These are phyloP conservation scores for Marasmarcha lunaedactyla DNA, from an alignment of 2,888 invertebrate genomes.

Conservation along the genomic window DNA sequence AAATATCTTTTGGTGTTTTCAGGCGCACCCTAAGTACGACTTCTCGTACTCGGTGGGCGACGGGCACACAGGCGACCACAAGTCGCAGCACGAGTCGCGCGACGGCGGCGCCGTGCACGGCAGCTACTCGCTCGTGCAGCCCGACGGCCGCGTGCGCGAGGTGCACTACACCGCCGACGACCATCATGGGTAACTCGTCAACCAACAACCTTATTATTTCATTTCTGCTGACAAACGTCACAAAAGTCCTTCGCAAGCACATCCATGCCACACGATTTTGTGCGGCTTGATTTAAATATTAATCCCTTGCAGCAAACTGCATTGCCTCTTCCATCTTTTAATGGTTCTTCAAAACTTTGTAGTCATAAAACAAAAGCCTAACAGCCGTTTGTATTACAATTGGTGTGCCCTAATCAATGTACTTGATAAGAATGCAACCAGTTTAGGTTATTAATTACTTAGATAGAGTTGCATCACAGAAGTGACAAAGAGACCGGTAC, in stretches of 20 bases:
- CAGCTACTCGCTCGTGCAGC: conserved; percentile 69
- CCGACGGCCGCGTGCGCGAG: conserved; percentile 63
- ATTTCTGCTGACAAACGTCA: no score
- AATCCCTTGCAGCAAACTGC: no score
- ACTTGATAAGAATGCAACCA: no score
- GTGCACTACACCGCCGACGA: conserved; percentile 64
- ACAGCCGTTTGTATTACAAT: no score
- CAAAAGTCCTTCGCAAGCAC: neutral
- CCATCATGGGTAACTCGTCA: conserved; percentile 31
- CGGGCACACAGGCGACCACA: conserved; percentile 70
- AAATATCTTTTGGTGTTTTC: conserved; percentile 5
- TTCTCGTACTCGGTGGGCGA: conserved; percentile 66
- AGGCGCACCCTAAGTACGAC: conserved; percentile 52
- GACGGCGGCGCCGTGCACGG: conserved; percentile 70
- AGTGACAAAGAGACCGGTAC: no score
- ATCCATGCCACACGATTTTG: neutral
- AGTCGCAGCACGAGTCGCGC: conserved; percentile 61
- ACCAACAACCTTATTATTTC: neutral
- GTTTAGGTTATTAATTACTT: no score
- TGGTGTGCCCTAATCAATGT: no score
- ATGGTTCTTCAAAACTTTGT: no score
- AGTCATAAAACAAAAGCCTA: no score
- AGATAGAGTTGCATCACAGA: no score
- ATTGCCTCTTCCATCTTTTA: no score
- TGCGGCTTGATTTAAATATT: neutral